A percentile compares a stretch with the other conserved stretches of the same genome.
Conservation (phyloP, 2,113 vertebrate genomes). For the Polypterus senegalus region DNA sequence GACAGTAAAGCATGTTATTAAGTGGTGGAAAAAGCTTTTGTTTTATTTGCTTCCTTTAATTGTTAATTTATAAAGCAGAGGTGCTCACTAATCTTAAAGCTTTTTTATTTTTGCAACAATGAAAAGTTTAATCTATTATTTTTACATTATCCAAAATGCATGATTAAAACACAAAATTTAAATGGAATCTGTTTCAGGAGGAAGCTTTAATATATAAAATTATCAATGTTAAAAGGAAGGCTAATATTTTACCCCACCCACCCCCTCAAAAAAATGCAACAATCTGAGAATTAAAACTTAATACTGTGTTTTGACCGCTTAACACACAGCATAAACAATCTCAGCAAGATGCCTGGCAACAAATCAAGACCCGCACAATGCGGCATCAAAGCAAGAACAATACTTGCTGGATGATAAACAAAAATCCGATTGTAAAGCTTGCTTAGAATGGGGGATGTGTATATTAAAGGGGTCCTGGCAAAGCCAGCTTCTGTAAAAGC, state of each 20-base stretch:
- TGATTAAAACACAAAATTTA: too few relatives aligned
- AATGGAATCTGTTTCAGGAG: too few relatives aligned
- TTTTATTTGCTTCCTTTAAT: conserved; percentile 25
- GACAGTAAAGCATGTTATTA: conserved; percentile 19
- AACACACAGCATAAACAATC: conserved; percentile 45
- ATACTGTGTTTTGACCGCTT: conserved; percentile 33
- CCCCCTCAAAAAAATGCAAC: neutral
- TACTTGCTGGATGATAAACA: conserved; percentile 47
- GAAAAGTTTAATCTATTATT: too few relatives aligned
- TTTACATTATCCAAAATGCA: too few relatives aligned
- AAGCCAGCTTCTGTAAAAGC: conserved; percentile 14
- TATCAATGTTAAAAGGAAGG: neutral
- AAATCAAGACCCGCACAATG: conserved; percentile 52
- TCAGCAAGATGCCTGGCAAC: conserved; percentile 58
- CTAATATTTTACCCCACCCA: neutral
- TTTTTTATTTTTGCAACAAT: conserved; percentile 1
- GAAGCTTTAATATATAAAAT: too few relatives aligned
- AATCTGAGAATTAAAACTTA: conserved; percentile 10
- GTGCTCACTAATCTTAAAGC: conserved; percentile 4
- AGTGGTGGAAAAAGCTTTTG: conserved; percentile 27
- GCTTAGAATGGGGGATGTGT: conserved; percentile 24
- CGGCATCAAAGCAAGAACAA: conserved; percentile 45
- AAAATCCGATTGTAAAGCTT: conserved; percentile 37
- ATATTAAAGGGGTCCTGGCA: conserved; percentile 20
- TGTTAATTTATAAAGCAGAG: conserved; percentile 33